Evolutionary conservation across 2,888 invertebrate species (phyloP).

Genomic region (Pachydiplax longipennis): DNA sequence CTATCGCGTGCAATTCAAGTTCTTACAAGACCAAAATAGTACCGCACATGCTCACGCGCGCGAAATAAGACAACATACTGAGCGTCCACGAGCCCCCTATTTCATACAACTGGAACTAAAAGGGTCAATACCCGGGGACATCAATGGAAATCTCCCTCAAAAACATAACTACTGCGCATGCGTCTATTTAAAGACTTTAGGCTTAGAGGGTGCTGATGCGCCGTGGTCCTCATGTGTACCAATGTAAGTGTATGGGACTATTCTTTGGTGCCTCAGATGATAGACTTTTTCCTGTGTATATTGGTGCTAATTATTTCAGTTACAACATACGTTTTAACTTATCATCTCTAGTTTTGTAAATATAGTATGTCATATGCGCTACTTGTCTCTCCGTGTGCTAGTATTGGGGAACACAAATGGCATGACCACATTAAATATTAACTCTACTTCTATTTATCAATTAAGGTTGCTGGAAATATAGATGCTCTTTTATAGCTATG

Average conservation of each 20-base stretch:
- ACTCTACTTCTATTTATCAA: no score
- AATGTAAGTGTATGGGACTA: background rate
- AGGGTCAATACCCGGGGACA: constrained; percentile 39
- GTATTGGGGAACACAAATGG: no score
- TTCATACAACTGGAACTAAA: constrained; percentile 29
- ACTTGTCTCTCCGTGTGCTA: no score
- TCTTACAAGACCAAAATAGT: background rate
- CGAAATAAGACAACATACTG: background rate
- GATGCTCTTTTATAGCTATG: no score
- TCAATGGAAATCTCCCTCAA: constrained; percentile 41
- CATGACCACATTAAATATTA: no score
- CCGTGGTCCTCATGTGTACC: background rate
- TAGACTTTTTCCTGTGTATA: no score
- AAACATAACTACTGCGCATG: background rate
- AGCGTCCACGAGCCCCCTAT: constrained; percentile 20
- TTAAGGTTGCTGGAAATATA: no score
- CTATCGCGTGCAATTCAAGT: background rate
- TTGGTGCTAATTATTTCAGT: no score
- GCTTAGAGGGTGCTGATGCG: background rate
- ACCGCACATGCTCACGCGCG: constrained; percentile 38
- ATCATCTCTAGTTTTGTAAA: no score
- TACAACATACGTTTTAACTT: no score
- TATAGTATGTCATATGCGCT: no score
- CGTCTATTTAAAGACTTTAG: background rate
- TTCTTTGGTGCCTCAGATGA: no score